Conservation (phyloP, 2,113 vertebrate genomes). For the Callionymus lyra region DNA sequence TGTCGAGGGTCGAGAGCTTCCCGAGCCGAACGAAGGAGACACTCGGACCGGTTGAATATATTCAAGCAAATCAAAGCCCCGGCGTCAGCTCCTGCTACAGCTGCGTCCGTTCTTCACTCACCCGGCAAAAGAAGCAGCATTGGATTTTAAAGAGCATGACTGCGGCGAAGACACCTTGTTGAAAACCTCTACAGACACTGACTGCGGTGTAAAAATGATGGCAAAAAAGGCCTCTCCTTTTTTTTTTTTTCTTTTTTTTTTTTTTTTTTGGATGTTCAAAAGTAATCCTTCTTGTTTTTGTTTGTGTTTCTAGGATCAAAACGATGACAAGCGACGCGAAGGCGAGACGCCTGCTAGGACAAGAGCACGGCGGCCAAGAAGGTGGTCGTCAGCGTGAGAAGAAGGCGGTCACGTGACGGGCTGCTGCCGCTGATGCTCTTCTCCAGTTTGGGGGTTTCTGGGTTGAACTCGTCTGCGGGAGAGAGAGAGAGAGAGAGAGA, state of each 20-base stretch:
- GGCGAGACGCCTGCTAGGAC: slow-evolving; percentile 74
- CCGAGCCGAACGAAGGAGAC: no score
- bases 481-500: slow-evolving; percentile 9
- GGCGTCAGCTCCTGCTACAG: neutral
- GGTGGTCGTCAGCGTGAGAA: slow-evolving; percentile 76
- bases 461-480: slow-evolving; percentile 81
- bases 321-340: slow-evolving; percentile 26
- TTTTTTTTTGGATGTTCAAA: slow-evolving; percentile 3
- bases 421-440: slow-evolving; percentile 94
- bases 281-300: slow-evolving; percentile 12
- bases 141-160: slow-evolving; percentile 10
- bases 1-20: no score
- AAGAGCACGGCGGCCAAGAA: slow-evolving; percentile 76
- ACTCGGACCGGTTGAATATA: no score
- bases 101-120: slow-evolving; percentile 3
- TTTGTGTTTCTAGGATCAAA: slow-evolving; percentile 9
- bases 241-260: slow-evolving; percentile 26
- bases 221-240: slow-evolving; percentile 54
- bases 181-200: slow-evolving; percentile 22
- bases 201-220: slow-evolving; percentile 32
- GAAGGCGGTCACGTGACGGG: slow-evolving; percentile 83
- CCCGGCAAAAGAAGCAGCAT: slow-evolving; percentile 17
- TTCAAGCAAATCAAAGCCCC: no score
- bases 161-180: slow-evolving; percentile 18
- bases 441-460: slow-evolving; percentile 89